phyloP scores from a whole-genome alignment of 2,888 invertebrate genomes.

The Apodemia zela region DNA sequence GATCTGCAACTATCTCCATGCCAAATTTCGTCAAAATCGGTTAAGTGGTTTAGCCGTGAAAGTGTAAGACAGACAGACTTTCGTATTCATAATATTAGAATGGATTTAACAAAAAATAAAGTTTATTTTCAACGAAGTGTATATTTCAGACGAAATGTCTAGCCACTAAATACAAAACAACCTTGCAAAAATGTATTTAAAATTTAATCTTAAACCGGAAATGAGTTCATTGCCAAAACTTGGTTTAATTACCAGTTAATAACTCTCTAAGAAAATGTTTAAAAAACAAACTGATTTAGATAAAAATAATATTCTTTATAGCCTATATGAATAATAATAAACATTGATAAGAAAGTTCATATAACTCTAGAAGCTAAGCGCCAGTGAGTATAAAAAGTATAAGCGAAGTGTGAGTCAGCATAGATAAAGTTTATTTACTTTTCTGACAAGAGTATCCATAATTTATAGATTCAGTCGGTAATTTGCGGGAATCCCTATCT shows the following conservation, averaged over 20 bases:
- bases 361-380: not conserved
- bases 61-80: no score
- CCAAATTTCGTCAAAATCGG: no score
- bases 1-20: no score
- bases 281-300: not conserved
- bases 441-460: not conserved
- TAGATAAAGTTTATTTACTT: not conserved
- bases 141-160: no score
- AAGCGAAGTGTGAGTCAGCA: not conserved
- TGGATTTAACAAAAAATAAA: no score
- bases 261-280: not conserved
- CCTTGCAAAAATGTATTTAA: not conserved
- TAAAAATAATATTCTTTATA: not conserved
- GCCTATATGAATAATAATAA: not conserved
- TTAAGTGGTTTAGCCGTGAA: no score
- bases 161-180: not conserved
- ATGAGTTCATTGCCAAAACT: not conserved
- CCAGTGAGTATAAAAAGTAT: not conserved
- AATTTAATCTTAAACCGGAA: not conserved
- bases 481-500: no score
- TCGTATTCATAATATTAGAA: no score
- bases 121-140: no score
- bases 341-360: constrained; percentile 1
- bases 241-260: not conserved
- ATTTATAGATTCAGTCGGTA: no score